These are phyloP conservation scores for Betta splendens DNA, from an alignment of 2,797 vertebrate genomes.

Conservation along the genomic window DNA sequence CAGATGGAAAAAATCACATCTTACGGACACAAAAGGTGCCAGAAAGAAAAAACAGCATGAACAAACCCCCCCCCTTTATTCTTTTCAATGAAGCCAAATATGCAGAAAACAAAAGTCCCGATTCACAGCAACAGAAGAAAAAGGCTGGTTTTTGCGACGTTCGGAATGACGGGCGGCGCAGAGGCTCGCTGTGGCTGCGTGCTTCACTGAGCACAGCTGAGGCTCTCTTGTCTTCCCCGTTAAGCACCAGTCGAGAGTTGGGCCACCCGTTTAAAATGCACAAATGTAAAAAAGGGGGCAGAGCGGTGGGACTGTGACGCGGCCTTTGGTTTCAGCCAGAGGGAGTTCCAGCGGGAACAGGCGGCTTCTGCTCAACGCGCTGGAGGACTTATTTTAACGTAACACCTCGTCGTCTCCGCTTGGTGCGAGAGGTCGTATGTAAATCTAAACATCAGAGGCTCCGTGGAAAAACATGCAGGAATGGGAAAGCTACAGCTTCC, in stretches of 20 bases:
- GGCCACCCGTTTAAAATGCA: constrained; percentile 40
- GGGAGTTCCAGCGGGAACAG: constrained; percentile 26
- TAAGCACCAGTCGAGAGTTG: constrained; percentile 47
- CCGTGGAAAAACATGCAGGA: too few species aligned
- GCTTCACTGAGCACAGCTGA: constrained; percentile 46
- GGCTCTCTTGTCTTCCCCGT: constrained; percentile 30
- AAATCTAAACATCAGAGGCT: too few species aligned
- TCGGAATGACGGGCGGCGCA: constrained; percentile 45
- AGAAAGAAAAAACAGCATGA: neutral
- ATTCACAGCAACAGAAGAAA: too few species aligned
- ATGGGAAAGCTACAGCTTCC: too few species aligned
- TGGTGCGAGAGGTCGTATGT: too few species aligned
- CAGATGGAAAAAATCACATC: neutral
- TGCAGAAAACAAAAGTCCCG: too few species aligned
- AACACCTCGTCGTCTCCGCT: constrained; percentile 2
- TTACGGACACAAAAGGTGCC: neutral
- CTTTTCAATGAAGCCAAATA: too few species aligned
- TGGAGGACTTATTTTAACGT: constrained; percentile 12
- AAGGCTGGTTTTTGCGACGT: too few species aligned
- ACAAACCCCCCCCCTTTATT: neutral
- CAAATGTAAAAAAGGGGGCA: constrained; percentile 24
- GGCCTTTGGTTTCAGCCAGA: constrained; percentile 19
- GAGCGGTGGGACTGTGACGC: constrained; percentile 26
- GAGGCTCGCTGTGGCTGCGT: constrained; percentile 33
- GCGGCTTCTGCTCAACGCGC: constrained; percentile 36